Evolutionary conservation across 2,113 vertebrate species (phyloP), one percentile per base, ranked within the genome.

Genomic region (Oenanthe melanoleuca): DNA sequence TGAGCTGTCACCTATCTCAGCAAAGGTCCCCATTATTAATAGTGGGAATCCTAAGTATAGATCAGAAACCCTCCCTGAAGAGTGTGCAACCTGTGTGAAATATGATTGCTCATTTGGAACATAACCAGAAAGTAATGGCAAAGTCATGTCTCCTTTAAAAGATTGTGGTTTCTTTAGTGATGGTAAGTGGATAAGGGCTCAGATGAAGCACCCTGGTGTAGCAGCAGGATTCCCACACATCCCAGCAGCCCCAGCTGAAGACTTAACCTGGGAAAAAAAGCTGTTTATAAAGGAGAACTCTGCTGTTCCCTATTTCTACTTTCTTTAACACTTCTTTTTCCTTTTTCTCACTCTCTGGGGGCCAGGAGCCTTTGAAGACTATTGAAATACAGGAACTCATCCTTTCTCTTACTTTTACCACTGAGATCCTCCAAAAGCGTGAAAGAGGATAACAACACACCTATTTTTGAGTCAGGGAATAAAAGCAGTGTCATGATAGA

Each of bases 11-110:
- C 82, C 90, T 90, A 57, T 44, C 80, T 83, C 75, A 90, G 86
- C 50, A 92, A 94, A 93, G 83, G 88, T 90, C 65, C 45, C 40
- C 3, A 2, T 90, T 93, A 94, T 96, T 94, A 96, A 93, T 91
- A 94, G 86, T 53, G 45, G 79, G 40, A 50, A 79, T 59, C 80
- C 91, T 89, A 90, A 94, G 86, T 82, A 89, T 53, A 94, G 90
- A 94, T 92, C 80, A 94, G 88, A 95, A 96, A 65, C 34, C 80
- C 28, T 92, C 92, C 90, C 95, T 84, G 85, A 94, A 95, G 88
- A 81, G 72, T 42, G 49, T 84, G 53, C 53, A 81, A 95, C 90
- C 93, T 79, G 56, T 84, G 80, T 80, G 82, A 96, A 94, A 84
- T 67, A 74, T 57, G 88, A 91, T 90, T 94, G 80, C 52, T 80